Evolutionary conservation across 2,113 vertebrate genomes (phyloP), one percentile per base, ranked within the genome.

Genomic region (Calidris pygmaea): DNA sequence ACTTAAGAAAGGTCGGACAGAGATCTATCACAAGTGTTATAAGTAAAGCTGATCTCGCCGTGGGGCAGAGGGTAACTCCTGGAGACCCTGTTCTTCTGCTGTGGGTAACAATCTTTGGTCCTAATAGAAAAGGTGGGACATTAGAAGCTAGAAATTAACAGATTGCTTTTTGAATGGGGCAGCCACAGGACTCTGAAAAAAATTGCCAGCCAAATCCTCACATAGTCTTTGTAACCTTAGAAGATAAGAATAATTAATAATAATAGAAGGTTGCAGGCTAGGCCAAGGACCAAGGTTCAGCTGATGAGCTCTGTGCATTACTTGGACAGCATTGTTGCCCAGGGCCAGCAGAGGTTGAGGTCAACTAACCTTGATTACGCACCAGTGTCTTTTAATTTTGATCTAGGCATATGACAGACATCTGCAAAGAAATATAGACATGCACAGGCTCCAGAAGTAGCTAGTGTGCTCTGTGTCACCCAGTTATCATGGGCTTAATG

Each of bases 361-460:
- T 81, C 84, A 89, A 30, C 60, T 58, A 56, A 95, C 47, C 29
- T 56, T 68, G 47, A 87, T 95, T 84, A 89, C 72, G 56, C 89
- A 92, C 52, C 26, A 87, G 27, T 29, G 58, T 48, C 55, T 89
- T 89, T 90, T 67, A 74, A 75, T 90, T 89, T 82, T 85, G 83
- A 56, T 74, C 62, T 56, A 75, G 53, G 66, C 45, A 59, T 26
- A 22, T 47, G 62, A 71, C 62, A 80, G 81, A 83, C 67, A 90
- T 59, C 83, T 90, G 84, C 90, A 79, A 45, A 68, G 83, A 95
- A 87, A 92, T 30, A 75, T 4, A 65, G 84, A 92, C 1, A 2
- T 53, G 74, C 67, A 82, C n/a, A 37, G 74, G 76, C 92, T 89
- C 86, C 86, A 87, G 77, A 92, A 90, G 76, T 48, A 82, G 83